Conservation (phyloP, 2,797 vertebrate genomes). For the Lithobates sylvaticus region DNA sequence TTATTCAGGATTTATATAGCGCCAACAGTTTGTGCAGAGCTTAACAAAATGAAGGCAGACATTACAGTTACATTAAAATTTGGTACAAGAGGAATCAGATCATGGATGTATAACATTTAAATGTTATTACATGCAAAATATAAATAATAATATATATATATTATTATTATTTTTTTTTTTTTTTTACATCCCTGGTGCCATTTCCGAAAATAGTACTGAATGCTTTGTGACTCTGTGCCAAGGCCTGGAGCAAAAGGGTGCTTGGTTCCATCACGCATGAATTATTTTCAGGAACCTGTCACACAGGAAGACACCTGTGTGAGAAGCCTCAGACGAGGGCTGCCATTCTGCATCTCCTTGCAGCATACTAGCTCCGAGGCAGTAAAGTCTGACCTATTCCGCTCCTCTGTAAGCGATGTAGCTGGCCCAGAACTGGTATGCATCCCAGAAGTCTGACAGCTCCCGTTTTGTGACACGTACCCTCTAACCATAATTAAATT, state of each 20-base stretch:
- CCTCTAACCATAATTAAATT: too few species aligned
- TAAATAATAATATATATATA: too few species aligned
- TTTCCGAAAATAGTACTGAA: background rate
- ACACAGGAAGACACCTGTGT: background rate
- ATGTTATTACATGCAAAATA: too few species aligned
- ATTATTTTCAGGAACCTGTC: background rate
- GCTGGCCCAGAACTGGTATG: background rate
- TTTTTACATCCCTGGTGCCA: background rate
- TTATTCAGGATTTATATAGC: too few species aligned
- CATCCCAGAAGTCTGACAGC: too few species aligned
- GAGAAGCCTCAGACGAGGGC: background rate
- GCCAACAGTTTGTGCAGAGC: too few species aligned
- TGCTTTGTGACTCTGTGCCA: slow-evolving; percentile 1
- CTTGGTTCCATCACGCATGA: background rate
- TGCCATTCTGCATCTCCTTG: background rate
- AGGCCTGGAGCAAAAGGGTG: background rate
- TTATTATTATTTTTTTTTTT: too few species aligned
- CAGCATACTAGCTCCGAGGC: background rate
- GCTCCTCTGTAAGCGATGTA: background rate
- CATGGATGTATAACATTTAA: background rate
- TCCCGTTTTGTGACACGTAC: too few species aligned
- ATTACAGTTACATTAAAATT: too few species aligned
- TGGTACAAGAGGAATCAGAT: too few species aligned
- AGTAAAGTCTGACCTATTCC: background rate
- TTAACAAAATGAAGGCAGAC: too few species aligned